These are phyloP conservation scores for Mylabris sibirica DNA, from an alignment of 2,888 invertebrate genomes.

Conservation along the genomic window DNA sequence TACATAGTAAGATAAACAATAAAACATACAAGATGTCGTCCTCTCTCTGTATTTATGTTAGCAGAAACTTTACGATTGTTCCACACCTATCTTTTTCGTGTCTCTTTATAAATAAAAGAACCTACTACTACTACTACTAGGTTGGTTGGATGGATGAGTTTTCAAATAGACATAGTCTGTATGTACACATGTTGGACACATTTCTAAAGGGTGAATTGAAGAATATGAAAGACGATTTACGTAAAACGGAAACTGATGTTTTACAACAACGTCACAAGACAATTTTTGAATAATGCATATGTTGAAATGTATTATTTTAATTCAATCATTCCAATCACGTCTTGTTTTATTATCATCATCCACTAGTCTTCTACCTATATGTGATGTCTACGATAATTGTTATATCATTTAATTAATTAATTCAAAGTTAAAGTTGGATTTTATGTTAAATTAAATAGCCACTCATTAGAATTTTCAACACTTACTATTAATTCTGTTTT, in stretches of 20 bases:
- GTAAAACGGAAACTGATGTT: constrained; percentile 7
- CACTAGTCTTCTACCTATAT: background rate
- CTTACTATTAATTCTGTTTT: constrained; percentile 5
- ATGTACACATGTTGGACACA: constrained; percentile 33
- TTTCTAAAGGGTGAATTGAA: constrained; percentile 17
- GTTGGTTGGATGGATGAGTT: background rate
- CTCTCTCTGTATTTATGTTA: constrained; percentile 9
- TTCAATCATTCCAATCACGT: background rate
- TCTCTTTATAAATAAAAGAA: background rate
- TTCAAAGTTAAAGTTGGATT: background rate
- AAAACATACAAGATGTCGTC: constrained; percentile 12
- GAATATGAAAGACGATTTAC: background rate
- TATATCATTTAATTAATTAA: constrained; percentile 21
- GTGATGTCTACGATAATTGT: constrained; percentile 19
- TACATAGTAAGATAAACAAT: background rate
- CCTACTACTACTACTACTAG: background rate
- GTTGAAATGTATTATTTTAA: background rate
- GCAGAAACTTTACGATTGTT: background rate
- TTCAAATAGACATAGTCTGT: background rate
- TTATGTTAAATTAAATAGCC: background rate
- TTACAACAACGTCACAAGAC: constrained; percentile 1
- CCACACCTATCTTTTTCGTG: background rate
- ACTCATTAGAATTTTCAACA: constrained; percentile 3
- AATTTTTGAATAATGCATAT: constrained; percentile 6
- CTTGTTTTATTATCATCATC: background rate